These are phyloP conservation scores for Dromius quadrimaculatus DNA, from an alignment of 2,888 invertebrate species.

Conservation along the genomic window DNA sequence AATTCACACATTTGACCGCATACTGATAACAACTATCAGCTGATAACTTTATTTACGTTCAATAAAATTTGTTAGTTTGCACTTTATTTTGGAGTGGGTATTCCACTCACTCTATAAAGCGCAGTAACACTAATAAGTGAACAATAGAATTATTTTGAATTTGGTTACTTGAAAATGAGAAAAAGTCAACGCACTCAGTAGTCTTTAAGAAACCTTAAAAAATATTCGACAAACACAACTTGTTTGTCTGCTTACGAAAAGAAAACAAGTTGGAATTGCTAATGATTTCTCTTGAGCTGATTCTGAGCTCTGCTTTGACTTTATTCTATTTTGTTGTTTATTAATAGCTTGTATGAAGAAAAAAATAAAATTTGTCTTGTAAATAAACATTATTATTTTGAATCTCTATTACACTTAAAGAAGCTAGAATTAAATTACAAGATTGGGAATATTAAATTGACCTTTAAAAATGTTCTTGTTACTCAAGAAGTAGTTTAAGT, in stretches of 20 bases:
- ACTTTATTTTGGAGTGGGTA: not conserved
- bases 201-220: slow-evolving; percentile 10
- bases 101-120: too few species aligned
- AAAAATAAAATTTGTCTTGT: too few species aligned
- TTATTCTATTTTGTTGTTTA: too few species aligned
- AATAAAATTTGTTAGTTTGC: not conserved
- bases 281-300: not conserved
- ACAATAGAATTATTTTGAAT: slow-evolving; percentile 12
- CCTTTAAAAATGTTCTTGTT: slow-evolving; percentile 14
- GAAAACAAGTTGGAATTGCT: not conserved
- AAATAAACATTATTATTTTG: too few species aligned
- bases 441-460: slow-evolving; percentile 21
- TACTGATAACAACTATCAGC: slow-evolving; percentile 6
- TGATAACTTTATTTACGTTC: slow-evolving; percentile 12
- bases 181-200: slow-evolving; percentile 17
- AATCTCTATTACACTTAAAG: too few species aligned
- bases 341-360: too few species aligned
- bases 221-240: not conserved
- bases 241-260: not conserved
- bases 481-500: not conserved
- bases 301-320: not conserved
- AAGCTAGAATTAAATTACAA: too few species aligned
- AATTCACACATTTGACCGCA: slow-evolving; percentile 13
- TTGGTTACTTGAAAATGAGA: not conserved
- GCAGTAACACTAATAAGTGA: too few species aligned